Evolutionary conservation across 1,140 invertebrate species (phyloP), one percentile per base, ranked within the genome.

Genomic region (Contarinia nasturtii): DNA sequence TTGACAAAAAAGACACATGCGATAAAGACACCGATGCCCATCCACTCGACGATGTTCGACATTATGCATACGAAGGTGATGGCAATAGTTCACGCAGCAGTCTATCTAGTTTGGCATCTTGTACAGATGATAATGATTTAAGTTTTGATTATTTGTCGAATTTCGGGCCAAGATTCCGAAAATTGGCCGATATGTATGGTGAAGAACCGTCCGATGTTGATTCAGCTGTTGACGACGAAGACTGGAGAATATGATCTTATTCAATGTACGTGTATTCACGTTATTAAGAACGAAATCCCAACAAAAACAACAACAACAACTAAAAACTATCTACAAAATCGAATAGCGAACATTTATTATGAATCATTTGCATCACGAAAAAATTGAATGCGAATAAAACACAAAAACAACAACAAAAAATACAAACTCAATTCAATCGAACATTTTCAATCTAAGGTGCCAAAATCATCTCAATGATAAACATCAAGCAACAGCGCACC

Each of bases 71-170:
- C 58, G 92, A 97, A 67, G 92, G 93, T 14, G 89, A 92, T 61
- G 90, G 89, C 46, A 95, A 93, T 60, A 82, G 80, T 2, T 83
- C 82, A 36, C 75, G 74, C 47, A 90, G 90, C 48, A 94, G 90
- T 7, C 68, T 94, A 1, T 95, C 91, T 33, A 94, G 91, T 4
- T 69, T 96, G 42, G 86, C 88, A 48, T 92, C 89, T 50, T 87
- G 84, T 58, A 91, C 86, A 46, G 90, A 94, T 60, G 89, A 92
- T 57, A 86, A 86, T 45, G 90, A 93, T 68, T 76, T 95, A 52
- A 92, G 97, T 60, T 97, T 95, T 67, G 91, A 96, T 65, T 94
- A 95, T 67, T 69, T 98, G 53, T 92, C 91, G 22, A 88, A 88
- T 57, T 97, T 95, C 67, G 93, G 93, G 33, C 92, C 92, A 33